Percentiles rank a stretch among this genome's conserved stretches.
Conservation (phyloP, 2,888 invertebrate species). For the Eilema depressum region DNA sequence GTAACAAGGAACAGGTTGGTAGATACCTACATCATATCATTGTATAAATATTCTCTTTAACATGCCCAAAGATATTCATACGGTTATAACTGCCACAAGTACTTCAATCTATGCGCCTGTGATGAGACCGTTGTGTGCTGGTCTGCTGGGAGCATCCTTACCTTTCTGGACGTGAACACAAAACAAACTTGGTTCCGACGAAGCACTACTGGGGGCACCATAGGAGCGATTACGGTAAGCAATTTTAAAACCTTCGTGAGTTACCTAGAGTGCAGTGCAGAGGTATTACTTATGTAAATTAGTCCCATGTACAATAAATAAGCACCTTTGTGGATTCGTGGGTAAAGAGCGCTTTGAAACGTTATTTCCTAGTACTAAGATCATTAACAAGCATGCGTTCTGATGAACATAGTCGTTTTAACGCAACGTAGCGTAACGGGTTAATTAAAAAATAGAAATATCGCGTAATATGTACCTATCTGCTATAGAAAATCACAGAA, state of each 20-base stretch:
- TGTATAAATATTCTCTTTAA: conserved; percentile 47
- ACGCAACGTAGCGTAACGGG: too few relatives aligned
- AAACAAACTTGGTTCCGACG: conserved; percentile 90
- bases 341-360: background rate
- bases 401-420: too few relatives aligned
- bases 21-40: background rate
- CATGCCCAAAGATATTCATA: conserved; percentile 90
- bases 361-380: background rate
- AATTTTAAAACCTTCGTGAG: background rate
- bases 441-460: too few relatives aligned
- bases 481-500: too few relatives aligned
- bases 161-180: conserved; percentile 91
- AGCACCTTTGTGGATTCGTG: background rate
- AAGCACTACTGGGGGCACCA: conserved; percentile 92
- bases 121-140: conserved; percentile 92
- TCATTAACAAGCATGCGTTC: background rate
- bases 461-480: too few relatives aligned
- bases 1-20: too few relatives aligned
- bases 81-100: conserved; percentile 94
- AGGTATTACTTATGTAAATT: too few relatives aligned
- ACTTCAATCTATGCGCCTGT: conserved; percentile 92
- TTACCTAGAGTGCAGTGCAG: too few relatives aligned
- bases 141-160: conserved; percentile 93
- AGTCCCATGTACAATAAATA: background rate
- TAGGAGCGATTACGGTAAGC: conserved; percentile 92